Conservation (phyloP, 2,797 vertebrate species). For the Naso thynnoides region DNA sequence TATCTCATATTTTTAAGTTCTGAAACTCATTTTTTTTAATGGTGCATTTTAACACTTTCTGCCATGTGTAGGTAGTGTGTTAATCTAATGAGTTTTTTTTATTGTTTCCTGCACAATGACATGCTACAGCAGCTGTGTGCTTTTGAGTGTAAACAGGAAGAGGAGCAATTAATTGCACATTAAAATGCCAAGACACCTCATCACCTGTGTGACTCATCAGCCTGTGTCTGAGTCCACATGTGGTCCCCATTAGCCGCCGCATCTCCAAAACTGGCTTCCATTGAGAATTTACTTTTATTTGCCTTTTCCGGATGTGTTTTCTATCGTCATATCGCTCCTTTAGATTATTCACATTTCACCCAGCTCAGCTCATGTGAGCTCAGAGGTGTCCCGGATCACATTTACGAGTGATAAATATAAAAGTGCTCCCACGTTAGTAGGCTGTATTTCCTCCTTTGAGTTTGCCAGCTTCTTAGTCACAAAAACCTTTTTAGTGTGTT, state of each 20-base stretch:
- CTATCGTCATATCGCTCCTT: conserved; percentile 4
- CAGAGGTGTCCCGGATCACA: conserved; percentile 37
- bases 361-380: conserved; percentile 28
- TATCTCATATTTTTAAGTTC: background rate
- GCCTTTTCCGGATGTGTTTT: conserved; percentile 4
- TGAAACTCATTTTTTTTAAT: background rate
- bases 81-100: conserved; percentile 42
- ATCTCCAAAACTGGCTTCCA: conserved; percentile 8
- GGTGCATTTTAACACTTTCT: background rate
- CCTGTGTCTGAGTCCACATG: background rate
- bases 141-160: background rate
- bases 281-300: conserved; percentile 15
- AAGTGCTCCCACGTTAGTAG: conserved; percentile 52
- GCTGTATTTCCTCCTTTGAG: conserved; percentile 38
- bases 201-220: conserved; percentile 62
- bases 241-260: conserved; percentile 11
- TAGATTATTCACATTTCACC: conserved; percentile 32
- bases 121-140: conserved; percentile 13
- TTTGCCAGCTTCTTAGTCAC: conserved; percentile 51
- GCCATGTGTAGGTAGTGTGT: conserved; percentile 11
- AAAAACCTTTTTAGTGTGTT: conserved; percentile 19
- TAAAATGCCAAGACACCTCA: background rate
- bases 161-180: conserved; percentile 18
- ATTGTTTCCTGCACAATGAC: conserved; percentile 7
- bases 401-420: conserved; percentile 49